Evolutionary conservation across 2,888 invertebrate genomes (phyloP).

Genomic region (Hirtodrosophila duncani): DNA sequence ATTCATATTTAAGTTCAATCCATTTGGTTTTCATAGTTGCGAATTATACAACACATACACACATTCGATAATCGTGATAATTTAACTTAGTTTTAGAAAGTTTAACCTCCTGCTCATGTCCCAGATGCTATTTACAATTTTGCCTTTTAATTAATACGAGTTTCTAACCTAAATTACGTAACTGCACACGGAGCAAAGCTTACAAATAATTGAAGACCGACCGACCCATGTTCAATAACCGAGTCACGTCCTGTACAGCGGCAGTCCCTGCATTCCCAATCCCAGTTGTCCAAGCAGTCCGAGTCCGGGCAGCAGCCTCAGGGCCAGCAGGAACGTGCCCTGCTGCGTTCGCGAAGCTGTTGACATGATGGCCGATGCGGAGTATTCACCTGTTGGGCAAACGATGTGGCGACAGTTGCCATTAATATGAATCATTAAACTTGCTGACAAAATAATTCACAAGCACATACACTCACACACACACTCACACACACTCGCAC

Average conservation of each 20-base stretch:
- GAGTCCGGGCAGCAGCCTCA: conserved; percentile 53
- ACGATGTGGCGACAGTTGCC: conserved; percentile 52
- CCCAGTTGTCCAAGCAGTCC: conserved; percentile 20
- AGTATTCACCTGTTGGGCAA: conserved; percentile 76
- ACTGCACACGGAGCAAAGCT: conserved; percentile 68
- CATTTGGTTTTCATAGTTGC: no score
- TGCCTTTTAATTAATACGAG: conserved; percentile 66
- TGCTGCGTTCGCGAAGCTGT: conserved; percentile 44
- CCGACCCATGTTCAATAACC: conserved; percentile 43
- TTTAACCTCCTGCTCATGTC: conserved; percentile 18
- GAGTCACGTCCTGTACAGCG: conserved; percentile 57
- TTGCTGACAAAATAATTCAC: conserved; percentile 52
- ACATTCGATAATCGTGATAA: conserved; percentile 32
- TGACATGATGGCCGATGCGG: conserved; percentile 78
- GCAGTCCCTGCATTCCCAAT: conserved; percentile 29
- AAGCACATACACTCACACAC: conserved; percentile 29
- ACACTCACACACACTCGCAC: conserved; percentile 7
- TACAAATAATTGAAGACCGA: conserved; percentile 66
- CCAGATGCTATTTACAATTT: conserved; percentile 56
- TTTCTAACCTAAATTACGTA: conserved; percentile 69
- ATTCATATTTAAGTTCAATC: no score
- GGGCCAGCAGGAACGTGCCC: conserved; percentile 50
- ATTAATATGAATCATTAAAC: conserved; percentile 70
- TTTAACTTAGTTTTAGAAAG: conserved; percentile 61
- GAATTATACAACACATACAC: conserved; percentile 30